Conservation (phyloP, 2,797 vertebrate genomes). For the Microcaecilia unicolor region DNA sequence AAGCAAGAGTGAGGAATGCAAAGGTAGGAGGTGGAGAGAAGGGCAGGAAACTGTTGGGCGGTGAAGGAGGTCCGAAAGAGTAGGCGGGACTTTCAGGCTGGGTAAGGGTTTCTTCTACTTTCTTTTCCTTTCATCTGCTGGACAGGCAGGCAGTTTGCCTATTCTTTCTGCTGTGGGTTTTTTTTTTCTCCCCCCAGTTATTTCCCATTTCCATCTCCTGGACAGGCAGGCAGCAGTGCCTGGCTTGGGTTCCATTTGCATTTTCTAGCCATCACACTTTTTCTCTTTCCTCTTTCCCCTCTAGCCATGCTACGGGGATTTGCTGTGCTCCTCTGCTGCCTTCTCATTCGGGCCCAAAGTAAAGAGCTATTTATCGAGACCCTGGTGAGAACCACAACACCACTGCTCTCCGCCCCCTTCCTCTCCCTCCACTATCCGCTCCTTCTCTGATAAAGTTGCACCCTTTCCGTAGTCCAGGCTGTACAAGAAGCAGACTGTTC, state of each 20-base stretch:
- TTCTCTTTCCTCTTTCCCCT: background rate
- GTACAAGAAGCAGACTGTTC: background rate
- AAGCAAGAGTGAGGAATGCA: no score
- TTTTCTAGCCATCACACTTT: slow-evolving; percentile 24
- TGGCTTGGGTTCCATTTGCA: background rate
- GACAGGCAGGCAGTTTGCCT: background rate
- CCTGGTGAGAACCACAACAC: slow-evolving; percentile 38
- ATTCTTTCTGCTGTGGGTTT: background rate
- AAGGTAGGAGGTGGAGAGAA: background rate
- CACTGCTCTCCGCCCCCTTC: background rate
- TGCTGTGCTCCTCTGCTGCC: slow-evolving; percentile 14
- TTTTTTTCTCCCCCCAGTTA: no score
- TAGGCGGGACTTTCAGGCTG: background rate
- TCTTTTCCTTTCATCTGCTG: background rate
- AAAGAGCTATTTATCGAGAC: slow-evolving; percentile 48
- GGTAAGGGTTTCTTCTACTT: background rate
- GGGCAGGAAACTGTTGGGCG: background rate
- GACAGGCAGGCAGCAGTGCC: background rate
- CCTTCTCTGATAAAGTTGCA: background rate
- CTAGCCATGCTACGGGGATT: background rate
- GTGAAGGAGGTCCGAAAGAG: background rate
- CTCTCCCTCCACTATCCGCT: no score
- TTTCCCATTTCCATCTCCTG: background rate
- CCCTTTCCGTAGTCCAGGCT: background rate
- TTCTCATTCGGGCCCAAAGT: slow-evolving; percentile 7